phyloP scores from a whole-genome alignment of 2,113 vertebrate species.

The Paradisaea rubra region DNA sequence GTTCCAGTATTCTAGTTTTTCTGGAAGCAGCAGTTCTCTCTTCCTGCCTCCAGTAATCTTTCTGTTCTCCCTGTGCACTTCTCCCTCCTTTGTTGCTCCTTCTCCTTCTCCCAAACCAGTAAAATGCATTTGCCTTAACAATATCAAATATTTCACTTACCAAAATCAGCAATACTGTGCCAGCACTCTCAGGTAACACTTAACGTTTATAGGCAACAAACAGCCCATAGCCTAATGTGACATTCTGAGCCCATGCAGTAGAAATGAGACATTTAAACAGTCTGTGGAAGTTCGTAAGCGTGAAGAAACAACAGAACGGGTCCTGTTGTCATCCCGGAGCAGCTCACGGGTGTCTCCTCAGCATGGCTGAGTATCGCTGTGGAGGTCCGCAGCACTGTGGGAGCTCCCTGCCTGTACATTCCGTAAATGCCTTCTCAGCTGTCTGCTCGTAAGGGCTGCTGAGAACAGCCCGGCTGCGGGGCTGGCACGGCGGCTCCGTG shows the following conservation, averaged over 20 bases:
- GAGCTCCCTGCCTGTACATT: not conserved
- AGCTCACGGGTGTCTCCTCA: not conserved
- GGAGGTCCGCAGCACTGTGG: not conserved
- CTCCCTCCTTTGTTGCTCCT: not conserved
- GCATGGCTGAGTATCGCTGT: not conserved
- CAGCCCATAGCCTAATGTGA: not conserved
- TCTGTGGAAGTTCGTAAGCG: rapidly evolving
- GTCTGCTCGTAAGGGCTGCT: not conserved
- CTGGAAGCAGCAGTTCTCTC: not conserved
- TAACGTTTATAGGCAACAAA: not conserved
- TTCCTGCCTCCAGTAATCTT: not conserved
- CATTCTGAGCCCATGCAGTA: not conserved
- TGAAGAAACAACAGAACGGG: not conserved
- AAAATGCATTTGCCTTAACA: not conserved
- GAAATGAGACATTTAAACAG: not conserved
- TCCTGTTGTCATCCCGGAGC: not conserved
- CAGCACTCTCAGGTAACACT: not conserved
- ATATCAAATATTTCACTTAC: not conserved
- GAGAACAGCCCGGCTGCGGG: rapidly evolving
- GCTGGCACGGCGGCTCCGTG: not conserved
- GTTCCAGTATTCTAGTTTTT: not conserved
- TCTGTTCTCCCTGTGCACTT: not conserved
- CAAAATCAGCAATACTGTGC: not conserved
- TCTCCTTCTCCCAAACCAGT: not conserved
- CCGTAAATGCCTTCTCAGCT: not conserved